Conservation (phyloP, 53 echinoderm and acorn worm genomes). For the Paracentrotus lividus region DNA sequence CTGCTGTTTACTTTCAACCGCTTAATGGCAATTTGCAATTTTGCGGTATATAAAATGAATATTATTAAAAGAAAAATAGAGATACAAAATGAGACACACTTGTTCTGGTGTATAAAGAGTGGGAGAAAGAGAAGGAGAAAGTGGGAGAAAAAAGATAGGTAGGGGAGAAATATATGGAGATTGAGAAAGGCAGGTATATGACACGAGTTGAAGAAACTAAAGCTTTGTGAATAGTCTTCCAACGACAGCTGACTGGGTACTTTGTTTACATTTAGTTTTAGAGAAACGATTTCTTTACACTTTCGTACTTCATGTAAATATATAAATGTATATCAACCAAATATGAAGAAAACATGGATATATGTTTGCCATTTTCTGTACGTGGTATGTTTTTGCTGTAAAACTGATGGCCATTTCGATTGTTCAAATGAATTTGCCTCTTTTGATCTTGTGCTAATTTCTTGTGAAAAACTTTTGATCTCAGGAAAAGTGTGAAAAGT, state of each 20-base stretch:
- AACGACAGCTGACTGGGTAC: conserved; percentile 43
- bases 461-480: conserved; percentile 13
- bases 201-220: no score
- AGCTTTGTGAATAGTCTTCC: conserved; percentile 31
- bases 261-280: conserved; percentile 31
- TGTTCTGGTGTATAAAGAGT: no score
- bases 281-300: neutral
- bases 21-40: no score
- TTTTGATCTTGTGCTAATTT: conserved; percentile 20
- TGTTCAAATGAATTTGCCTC: neutral
- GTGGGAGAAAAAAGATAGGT: neutral
- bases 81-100: neutral
- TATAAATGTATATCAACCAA: neutral
- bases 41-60: no score
- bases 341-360: neutral
- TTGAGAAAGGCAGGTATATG: neutral
- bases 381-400: neutral
- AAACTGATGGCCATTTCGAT: neutral
- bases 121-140: neutral
- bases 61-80: neutral
- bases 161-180: neutral
- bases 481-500: conserved; percentile 13
- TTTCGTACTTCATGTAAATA: conserved; percentile 5
- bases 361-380: neutral
- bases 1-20: no score